phyloP scores from a whole-genome alignment of 2,113 vertebrate species.

The Centropus bengalensis region DNA sequence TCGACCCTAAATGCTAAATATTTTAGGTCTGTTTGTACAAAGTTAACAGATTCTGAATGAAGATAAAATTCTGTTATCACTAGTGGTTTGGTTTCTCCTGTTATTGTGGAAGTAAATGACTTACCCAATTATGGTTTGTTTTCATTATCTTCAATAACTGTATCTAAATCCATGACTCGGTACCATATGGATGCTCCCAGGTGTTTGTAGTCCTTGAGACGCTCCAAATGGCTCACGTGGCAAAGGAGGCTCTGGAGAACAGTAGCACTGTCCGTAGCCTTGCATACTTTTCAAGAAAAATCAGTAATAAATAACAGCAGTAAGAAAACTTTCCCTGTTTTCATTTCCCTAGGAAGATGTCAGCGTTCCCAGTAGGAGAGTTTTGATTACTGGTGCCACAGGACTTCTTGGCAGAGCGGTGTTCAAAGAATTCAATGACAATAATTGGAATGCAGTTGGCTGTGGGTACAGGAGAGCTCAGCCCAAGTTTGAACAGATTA shows the following conservation, averaged over 20 bases:
- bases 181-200: background rate
- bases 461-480: slow-evolving; percentile 87
- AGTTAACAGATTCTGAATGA: background rate
- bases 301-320: background rate
- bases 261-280: background rate
- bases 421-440: slow-evolving; percentile 87
- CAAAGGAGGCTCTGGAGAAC: background rate
- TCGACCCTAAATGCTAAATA: background rate
- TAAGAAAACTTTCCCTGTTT: background rate
- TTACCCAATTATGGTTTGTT: background rate
- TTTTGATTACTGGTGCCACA: slow-evolving; percentile 91
- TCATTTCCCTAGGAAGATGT: slow-evolving; percentile 79
- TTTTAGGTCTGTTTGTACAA: background rate
- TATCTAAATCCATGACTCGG: background rate
- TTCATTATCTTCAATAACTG: background rate
- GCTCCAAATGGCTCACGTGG: background rate
- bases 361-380: slow-evolving; percentile 75
- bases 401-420: slow-evolving; percentile 93
- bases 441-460: slow-evolving; percentile 85
- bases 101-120: background rate
- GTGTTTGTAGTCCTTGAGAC: background rate
- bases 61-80: background rate
- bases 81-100: background rate
- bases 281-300: background rate
- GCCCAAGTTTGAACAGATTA: slow-evolving; percentile 86